phyloP scores from a whole-genome alignment of 2,797 vertebrate species.

The Chrysocyon brachyurus region DNA sequence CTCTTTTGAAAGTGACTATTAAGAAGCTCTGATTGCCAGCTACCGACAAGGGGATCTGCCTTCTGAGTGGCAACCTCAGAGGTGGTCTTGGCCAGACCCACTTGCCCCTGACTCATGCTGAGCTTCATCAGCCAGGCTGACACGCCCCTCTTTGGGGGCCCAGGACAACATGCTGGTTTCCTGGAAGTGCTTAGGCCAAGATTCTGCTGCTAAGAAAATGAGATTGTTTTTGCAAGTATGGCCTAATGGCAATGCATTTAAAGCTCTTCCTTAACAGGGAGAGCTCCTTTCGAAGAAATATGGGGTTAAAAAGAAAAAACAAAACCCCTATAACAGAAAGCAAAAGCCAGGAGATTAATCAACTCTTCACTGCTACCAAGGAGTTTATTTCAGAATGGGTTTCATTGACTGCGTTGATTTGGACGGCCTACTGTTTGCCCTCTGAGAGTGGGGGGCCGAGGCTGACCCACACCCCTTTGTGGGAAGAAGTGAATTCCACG shows the following conservation, averaged over 20 bases:
- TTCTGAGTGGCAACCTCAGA: conserved; percentile 22
- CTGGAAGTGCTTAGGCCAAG: conserved; percentile 45
- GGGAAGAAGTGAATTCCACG: conserved; percentile 65
- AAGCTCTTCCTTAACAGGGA: not conserved
- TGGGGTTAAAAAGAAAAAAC: not conserved
- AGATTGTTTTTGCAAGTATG: conserved; percentile 58
- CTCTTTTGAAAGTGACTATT: conserved; percentile 25
- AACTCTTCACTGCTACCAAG: not conserved
- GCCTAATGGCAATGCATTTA: conserved; percentile 23
- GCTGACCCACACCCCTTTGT: not conserved
- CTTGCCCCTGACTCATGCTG: conserved; percentile 38
- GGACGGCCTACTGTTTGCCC: not conserved
- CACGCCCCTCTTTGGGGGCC: not conserved
- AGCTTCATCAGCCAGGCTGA: conserved; percentile 4
- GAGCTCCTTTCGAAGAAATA: conserved; percentile 1
- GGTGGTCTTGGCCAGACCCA: conserved; percentile 67
- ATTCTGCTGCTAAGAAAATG: conserved; percentile 62
- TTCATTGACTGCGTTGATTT: not conserved
- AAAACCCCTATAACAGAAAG: not conserved
- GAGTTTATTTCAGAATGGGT: conserved; percentile 45
- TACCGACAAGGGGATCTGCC: not conserved
- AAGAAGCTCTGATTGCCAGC: conserved; percentile 57
- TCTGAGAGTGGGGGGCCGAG: not conserved
- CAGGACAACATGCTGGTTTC: conserved; percentile 57
- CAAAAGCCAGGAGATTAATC: not conserved